Percentiles rank a stretch among this genome's conserved stretches.
phyloP scores from a whole-genome alignment of 2,113 vertebrate species.

The Nymphicus hollandicus region DNA sequence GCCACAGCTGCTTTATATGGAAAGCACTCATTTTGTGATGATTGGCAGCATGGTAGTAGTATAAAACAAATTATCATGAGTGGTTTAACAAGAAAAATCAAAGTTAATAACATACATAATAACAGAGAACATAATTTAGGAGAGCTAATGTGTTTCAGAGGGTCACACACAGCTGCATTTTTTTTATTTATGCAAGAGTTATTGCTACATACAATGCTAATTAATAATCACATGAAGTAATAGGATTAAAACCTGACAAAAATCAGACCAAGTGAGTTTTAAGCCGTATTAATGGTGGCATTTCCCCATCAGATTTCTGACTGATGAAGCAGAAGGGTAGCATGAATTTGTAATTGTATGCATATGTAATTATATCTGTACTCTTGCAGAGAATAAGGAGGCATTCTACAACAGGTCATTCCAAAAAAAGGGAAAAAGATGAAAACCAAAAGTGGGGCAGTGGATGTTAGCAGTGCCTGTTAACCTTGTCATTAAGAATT shows the following conservation, averaged over 20 bases:
- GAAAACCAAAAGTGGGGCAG: neutral
- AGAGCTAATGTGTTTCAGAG: neutral
- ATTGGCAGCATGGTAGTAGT: neutral
- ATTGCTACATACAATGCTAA: neutral
- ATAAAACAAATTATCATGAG: neutral
- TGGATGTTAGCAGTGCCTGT: neutral
- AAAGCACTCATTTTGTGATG: neutral
- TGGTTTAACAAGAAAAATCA: neutral
- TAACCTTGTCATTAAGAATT: neutral
- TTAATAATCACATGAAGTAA: constrained; percentile 47
- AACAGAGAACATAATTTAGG: neutral
- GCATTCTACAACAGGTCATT: neutral
- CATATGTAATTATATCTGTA: neutral
- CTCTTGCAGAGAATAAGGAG: neutral
- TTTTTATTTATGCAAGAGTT: constrained; percentile 20
- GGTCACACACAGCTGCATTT: neutral
- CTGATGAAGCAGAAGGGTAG: constrained; percentile 11
- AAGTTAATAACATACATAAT: constrained; percentile 1
- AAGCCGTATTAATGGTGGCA: neutral
- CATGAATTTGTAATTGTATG: neutral
- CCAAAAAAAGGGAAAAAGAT: neutral
- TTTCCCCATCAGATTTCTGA: constrained; percentile 25
- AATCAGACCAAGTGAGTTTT: constrained; percentile 18
- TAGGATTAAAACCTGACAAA: constrained; percentile 41
- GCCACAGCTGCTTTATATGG: neutral